Percentiles rank a stretch among this genome's conserved stretches.
phyloP scores from a whole-genome alignment of 2,113 vertebrate species.

The Tichodroma muraria region DNA sequence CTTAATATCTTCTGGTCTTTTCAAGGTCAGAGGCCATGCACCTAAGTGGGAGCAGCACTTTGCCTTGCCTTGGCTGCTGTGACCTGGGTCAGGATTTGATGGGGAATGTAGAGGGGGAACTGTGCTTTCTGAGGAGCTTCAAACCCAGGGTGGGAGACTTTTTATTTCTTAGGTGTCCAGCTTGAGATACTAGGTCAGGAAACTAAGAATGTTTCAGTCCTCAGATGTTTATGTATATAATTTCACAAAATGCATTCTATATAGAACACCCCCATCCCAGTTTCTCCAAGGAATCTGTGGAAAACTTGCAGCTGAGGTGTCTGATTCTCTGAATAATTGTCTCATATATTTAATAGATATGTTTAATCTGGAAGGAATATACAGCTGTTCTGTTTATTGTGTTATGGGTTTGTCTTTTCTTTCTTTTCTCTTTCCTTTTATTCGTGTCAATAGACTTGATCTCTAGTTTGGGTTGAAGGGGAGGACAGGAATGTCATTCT shows the following conservation, averaged over 20 bases:
- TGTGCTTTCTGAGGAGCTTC: not conserved
- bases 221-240: not conserved
- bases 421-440: not conserved
- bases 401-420: not conserved
- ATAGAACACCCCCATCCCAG: not conserved
- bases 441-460: not conserved
- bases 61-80: not conserved
- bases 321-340: not conserved
- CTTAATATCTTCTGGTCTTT: not conserved
- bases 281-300: not conserved
- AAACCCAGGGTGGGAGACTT: not conserved
- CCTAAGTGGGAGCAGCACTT: not conserved
- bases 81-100: not conserved
- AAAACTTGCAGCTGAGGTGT: not conserved
- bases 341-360: not conserved
- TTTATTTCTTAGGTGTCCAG: not conserved
- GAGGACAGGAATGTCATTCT: not conserved
- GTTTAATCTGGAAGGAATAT: not conserved
- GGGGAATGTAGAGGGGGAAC: accelerated
- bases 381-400: not conserved
- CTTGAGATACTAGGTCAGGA: not conserved
- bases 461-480: not conserved
- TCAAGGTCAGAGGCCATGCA: not conserved
- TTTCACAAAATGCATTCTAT: not conserved
- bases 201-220: not conserved